These are phyloP conservation scores for Mixornis gularis DNA, from an alignment of 2,113 vertebrate species.

Conservation along the genomic window DNA sequence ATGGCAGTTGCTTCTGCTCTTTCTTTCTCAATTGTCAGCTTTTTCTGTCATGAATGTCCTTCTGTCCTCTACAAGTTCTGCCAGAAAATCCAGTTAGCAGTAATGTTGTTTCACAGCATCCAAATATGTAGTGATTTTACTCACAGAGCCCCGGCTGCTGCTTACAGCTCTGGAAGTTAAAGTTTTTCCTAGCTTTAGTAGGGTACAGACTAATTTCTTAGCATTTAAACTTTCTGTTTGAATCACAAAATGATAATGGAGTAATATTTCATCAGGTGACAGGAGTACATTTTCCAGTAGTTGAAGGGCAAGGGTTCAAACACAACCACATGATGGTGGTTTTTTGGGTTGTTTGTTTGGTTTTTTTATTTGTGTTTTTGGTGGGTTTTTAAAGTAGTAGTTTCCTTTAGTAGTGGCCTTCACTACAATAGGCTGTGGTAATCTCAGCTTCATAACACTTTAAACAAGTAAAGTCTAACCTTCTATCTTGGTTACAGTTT, in stretches of 20 bases:
- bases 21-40: neutral
- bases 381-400: neutral
- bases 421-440: neutral
- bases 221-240: neutral
- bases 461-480: neutral
- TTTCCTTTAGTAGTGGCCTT: neutral
- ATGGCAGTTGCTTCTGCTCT: neutral
- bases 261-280: neutral
- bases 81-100: neutral
- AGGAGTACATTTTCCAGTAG: neutral
- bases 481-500: rapidly evolving
- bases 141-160: neutral
- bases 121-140: neutral
- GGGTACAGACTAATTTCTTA: neutral
- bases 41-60: neutral
- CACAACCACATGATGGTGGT: rapidly evolving
- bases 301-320: neutral
- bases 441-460: neutral
- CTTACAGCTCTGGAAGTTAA: neutral
- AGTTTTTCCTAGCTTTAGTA: neutral
- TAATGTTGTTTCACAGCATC: neutral
- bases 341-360: neutral
- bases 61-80: neutral
- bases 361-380: neutral
- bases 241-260: neutral